Evolutionary conservation across 2,113 vertebrate species (phyloP), one percentile per base, ranked within the genome.

Genomic region (Hipposideros armiger): DNA sequence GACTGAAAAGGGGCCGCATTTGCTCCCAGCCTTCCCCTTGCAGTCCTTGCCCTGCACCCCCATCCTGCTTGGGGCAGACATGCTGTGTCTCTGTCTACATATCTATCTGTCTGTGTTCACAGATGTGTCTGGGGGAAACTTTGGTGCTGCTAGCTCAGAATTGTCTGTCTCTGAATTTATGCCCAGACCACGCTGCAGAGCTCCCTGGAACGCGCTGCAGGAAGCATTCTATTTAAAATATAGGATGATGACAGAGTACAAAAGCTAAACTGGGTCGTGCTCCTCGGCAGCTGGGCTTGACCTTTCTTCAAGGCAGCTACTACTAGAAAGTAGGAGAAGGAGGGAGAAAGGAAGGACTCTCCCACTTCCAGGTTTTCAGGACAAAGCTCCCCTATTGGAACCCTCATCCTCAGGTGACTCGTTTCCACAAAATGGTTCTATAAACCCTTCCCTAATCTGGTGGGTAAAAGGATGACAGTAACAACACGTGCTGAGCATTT

Each of bases 211-310:
- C 78, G 52, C 7, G 32, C 72, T 70, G 9, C 36, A 66, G 86
- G 78, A 80, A 78, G 84, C 69, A 72, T 20, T 70, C 86, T 52
- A 70, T 86, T 95, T 82, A 84, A 70, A 92, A 86, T 66, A 85
- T n/a, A 64, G 77, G 36, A 73, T 89, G 87, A 91, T n/a, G 93
- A 67, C 58, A 52, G 56, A 91, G 32, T 28, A 64, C 7, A 64
- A 58, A 67, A 85, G 58, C 58, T 58, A 47, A 67, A 70, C n/a
- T 1, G 36, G 72, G 69, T 42, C 28, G 0, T 0, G 26, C 24
- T 45, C 83, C 87, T 74, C 54, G 58, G 60, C 62, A 30, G 56
- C 7, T 50, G 36, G 60, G 10, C 17, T 58, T 32, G 80, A 45
- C 58, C n/a, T 52, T 93, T 82, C 83, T 81, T 72, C 28, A 52